Percentiles rank a stretch among this genome's conserved stretches.
Evolutionary conservation across 1,140 invertebrate species (phyloP).

Genomic region (Heliconius himera): DNA sequence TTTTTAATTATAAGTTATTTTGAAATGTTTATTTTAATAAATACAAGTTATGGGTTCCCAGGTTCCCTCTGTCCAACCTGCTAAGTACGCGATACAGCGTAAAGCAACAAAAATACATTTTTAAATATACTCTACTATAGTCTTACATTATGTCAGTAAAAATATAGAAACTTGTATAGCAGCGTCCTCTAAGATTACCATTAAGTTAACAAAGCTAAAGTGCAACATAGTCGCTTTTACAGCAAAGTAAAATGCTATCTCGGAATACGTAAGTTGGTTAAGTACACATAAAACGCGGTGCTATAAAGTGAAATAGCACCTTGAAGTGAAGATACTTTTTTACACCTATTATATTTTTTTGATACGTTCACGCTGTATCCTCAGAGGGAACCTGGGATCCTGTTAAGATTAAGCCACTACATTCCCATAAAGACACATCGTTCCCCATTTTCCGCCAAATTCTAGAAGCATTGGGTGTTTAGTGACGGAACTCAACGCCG

Average conservation of each 20-base stretch:
- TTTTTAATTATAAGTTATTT: too few relatives aligned
- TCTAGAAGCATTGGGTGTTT: too few relatives aligned
- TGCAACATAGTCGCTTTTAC: constrained; percentile 5
- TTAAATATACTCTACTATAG: neutral
- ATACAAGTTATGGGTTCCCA: neutral
- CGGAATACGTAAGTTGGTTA: neutral
- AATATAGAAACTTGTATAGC: neutral
- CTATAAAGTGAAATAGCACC: constrained; percentile 5
- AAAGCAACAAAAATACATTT: neutral
- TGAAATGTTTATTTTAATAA: too few relatives aligned
- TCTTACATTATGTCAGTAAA: neutral
- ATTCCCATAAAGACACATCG: too few relatives aligned
- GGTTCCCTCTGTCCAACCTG: neutral
- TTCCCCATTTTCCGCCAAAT: too few relatives aligned
- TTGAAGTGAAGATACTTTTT: neutral
- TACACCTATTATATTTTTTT: neutral
- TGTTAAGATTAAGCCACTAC: too few relatives aligned
- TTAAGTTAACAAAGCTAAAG: neutral
- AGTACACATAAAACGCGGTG: neutral
- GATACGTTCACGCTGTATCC: too few relatives aligned
- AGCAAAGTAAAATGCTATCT: constrained; percentile 6
- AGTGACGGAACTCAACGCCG: too few relatives aligned
- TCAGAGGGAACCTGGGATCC: too few relatives aligned
- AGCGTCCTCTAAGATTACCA: neutral
- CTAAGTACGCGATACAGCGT: neutral